A percentile compares a stretch with the other conserved stretches of the same genome.
These are phyloP conservation scores for Geococcyx californianus DNA, from an alignment of 2,113 vertebrate species.

Conservation along the genomic window DNA sequence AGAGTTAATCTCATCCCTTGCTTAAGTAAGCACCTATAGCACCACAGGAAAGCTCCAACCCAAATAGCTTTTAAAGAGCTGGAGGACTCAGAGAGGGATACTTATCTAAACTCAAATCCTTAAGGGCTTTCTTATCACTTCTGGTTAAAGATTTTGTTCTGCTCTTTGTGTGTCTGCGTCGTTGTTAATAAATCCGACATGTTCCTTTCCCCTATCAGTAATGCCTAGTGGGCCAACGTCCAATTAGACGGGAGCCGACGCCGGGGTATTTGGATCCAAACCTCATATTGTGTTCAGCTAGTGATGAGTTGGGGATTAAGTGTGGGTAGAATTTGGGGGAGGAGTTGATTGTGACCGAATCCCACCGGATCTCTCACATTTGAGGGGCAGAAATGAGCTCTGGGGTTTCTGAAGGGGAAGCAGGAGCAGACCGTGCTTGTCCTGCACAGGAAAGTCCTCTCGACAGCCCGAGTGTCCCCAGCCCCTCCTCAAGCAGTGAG, in stretches of 20 bases:
- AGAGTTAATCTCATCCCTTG: neutral
- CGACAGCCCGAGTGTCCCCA: accelerated
- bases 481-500: neutral
- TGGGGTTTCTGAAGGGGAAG: neutral
- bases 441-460: neutral
- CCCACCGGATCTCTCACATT: neutral
- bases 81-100: neutral
- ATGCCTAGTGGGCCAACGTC: neutral
- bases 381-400: neutral
- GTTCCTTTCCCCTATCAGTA: neutral
- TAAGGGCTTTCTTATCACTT: neutral
- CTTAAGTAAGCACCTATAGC: neutral
- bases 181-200: neutral
- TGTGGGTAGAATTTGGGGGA: neutral
- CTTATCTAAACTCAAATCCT: neutral
- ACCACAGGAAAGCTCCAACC: neutral
- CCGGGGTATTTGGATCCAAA: neutral
- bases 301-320: neutral
- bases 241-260: neutral
- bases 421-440: neutral
- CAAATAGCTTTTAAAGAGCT: neutral
- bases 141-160: neutral
- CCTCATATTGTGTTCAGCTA: neutral
- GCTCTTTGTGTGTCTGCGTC: conserved; percentile 19
- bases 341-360: neutral